Evolutionary conservation across 2,888 invertebrate genomes (phyloP).

Genomic region (Drosophila limbata): DNA sequence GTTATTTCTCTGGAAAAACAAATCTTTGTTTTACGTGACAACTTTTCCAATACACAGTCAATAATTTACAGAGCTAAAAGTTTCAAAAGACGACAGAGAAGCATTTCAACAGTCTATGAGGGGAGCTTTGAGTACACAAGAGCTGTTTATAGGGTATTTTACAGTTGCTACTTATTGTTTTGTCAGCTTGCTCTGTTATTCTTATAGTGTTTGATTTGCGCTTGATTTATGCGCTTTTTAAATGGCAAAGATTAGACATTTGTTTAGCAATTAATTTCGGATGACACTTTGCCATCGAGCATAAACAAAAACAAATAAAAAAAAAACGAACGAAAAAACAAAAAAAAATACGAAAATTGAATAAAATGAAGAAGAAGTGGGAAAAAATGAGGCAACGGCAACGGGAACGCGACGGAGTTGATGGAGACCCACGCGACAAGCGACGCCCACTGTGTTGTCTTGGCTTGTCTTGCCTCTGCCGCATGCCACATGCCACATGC

Average conservation of each 20-base stretch:
- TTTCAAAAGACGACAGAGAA: not conserved
- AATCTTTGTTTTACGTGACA: no score
- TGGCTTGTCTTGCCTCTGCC: constrained; percentile 14
- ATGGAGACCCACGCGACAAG: constrained; percentile 45
- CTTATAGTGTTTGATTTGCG: constrained; percentile 68
- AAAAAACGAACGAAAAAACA: not conserved
- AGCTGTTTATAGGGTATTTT: constrained; percentile 1
- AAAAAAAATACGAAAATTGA: not conserved
- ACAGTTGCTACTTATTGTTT: constrained; percentile 12
- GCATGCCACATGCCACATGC: constrained; percentile 22
- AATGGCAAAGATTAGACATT: constrained; percentile 82
- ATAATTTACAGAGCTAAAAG: no score
- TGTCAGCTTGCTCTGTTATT: constrained; percentile 18
- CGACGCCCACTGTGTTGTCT: constrained; percentile 44
- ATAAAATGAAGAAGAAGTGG: constrained; percentile 2
- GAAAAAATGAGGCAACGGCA: constrained; percentile 13
- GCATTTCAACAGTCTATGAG: not conserved
- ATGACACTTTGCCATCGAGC: constrained; percentile 66
- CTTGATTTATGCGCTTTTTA: constrained; percentile 80
- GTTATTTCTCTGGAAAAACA: no score
- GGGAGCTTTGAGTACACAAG: not conserved
- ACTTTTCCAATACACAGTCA: no score
- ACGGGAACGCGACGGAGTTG: constrained; percentile 31
- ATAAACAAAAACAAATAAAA: constrained; percentile 17
- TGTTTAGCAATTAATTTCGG: constrained; percentile 81